Base-by-base conservation (phyloP, 2,113 vertebrate species). In the Caretta caretta region DNA sequence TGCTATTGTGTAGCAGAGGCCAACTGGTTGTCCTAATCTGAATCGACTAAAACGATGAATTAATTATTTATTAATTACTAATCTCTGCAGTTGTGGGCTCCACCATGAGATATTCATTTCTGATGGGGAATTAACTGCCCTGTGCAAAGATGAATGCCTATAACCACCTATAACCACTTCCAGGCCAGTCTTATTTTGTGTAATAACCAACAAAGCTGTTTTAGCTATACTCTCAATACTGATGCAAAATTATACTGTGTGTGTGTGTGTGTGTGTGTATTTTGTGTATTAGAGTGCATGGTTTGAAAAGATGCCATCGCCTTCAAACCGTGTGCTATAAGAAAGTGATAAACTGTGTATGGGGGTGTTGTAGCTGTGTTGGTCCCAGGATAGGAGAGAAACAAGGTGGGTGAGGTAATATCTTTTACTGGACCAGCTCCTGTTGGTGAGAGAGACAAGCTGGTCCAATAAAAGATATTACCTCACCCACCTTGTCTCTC, bases 21-120 rank as follows among this genome's bases (percentile, higher is more conserved):
- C 96, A 96, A 95, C 93, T 96, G 91, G 91, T 94, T 96, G 93
- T 97, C 95, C 97, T 94, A 96, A 97, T 93, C 95, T 94, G 17
- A 72, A 72, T n/a, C 5, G n/a, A 72, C n/a, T 14, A n/a, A 38
- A 69, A 69, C 16, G 19, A n/a, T 94, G 95, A 97, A 97, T 95
- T 97, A 95, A 96, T 96, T 97, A 96, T 96, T 95, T 97, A 97
- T 97, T 97, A 97, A 97, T 97, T 96, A 97, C 94, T 96, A 97
- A 96, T 97, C 95, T 94, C 96, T 88, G 92, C 95, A 95, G 95
- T 94, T 95, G 95, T 91, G 94, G 84, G 91, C 95, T 97, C 96
- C 97, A 93, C 95, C 94, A 95, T 87, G 96, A 97, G 89, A 90
- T 97, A 97, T 97, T 97, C 96, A 94, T 95, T 97, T 97, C 94